Evolutionary conservation across 2,797 vertebrate genomes (phyloP).

Genomic region (Coendou prehensilis): DNA sequence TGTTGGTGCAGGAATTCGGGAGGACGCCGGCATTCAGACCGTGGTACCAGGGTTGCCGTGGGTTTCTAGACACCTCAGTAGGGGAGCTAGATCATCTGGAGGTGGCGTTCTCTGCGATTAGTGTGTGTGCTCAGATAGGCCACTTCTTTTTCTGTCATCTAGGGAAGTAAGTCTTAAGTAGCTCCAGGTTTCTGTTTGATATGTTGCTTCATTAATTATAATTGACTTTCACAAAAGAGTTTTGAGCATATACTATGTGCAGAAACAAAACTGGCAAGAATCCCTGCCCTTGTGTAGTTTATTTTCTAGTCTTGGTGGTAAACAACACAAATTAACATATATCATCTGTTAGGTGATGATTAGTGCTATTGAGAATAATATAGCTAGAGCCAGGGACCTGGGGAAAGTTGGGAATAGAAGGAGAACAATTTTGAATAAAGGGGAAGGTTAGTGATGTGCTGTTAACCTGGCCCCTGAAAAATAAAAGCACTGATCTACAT

Average conservation of each 20-base stretch:
- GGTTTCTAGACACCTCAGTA: conserved; percentile 20
- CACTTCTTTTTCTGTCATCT: conserved; percentile 3
- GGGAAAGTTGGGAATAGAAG: neutral
- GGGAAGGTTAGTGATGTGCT: neutral
- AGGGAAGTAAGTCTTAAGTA: conserved; percentile 40
- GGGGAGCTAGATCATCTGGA: conserved; percentile 14
- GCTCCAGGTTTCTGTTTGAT: conserved; percentile 46
- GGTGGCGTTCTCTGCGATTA: conserved; percentile 18
- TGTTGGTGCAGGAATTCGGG: neutral
- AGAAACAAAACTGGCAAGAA: neutral
- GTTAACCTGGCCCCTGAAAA: neutral
- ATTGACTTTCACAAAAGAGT: neutral
- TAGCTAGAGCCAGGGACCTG: neutral
- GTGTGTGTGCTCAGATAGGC: neutral
- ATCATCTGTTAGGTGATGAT: neutral
- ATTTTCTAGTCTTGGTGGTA: neutral
- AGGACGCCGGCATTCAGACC: neutral
- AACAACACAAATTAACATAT: neutral
- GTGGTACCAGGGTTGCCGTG: neutral
- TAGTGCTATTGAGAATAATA: neutral
- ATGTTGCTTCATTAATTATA: conserved; percentile 38
- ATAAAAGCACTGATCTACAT: neutral
- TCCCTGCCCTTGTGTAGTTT: neutral
- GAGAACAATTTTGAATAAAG: neutral
- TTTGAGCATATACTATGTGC: neutral